Evolutionary conservation across 2,113 vertebrate species (phyloP).

Genomic region (Mesoclemmys tuberculata): DNA sequence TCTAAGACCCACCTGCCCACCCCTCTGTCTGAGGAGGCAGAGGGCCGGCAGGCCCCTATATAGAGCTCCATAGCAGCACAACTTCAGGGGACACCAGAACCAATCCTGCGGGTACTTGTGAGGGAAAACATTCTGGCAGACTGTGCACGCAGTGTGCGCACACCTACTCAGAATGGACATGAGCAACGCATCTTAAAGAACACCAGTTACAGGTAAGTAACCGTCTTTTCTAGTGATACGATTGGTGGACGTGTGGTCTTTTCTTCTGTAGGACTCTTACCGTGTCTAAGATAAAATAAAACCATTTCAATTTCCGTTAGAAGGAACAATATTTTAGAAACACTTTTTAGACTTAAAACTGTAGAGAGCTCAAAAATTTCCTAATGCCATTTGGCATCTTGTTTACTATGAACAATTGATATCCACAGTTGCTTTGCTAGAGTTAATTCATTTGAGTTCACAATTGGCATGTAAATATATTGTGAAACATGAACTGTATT

Average conservation of each 20-base stretch:
- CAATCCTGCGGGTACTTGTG: too few species aligned
- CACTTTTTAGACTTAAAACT: neutral
- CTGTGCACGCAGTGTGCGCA: too few species aligned
- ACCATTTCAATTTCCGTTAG: neutral
- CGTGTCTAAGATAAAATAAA: neutral
- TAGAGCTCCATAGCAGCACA: too few species aligned
- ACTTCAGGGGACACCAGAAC: too few species aligned
- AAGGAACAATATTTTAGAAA: slow-evolving; percentile 17
- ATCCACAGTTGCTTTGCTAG: neutral
- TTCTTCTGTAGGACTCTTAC: neutral
- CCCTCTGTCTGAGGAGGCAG: too few species aligned
- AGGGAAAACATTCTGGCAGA: too few species aligned
- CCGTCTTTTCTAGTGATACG: neutral
- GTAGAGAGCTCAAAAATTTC: neutral
- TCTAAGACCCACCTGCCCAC: too few species aligned
- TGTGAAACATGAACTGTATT: neutral
- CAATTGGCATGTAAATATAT: neutral
- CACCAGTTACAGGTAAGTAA: too few species aligned
- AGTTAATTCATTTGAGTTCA: neutral
- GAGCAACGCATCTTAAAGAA: too few species aligned
- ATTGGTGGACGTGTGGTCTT: neutral
- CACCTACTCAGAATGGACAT: too few species aligned
- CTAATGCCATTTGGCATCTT: neutral
- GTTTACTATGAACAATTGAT: neutral
- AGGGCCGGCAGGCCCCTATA: too few species aligned